A percentile compares a stretch with the other conserved stretches of the same genome.
Conservation (phyloP, 2,797 vertebrate species). For the Ctenochaetus hawaiiensis region DNA sequence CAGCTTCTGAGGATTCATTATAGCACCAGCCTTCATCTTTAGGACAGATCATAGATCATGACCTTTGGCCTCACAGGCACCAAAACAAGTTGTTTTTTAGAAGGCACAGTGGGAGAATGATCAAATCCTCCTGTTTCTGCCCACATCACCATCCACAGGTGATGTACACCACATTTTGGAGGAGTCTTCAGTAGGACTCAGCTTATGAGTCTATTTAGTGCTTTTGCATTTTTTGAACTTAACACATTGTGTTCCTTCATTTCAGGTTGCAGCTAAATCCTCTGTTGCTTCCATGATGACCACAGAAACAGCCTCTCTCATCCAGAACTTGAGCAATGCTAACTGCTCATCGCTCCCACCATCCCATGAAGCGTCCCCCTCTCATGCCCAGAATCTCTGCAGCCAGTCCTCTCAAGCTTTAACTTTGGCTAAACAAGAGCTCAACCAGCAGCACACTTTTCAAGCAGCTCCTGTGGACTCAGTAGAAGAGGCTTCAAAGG, state of each 20-base stretch:
- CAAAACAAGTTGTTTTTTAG: background rate
- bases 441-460: background rate
- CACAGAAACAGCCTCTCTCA: conserved; percentile 25
- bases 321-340: conserved; percentile 63
- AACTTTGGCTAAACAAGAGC: conserved; percentile 12
- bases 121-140: too few species aligned
- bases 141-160: too few species aligned
- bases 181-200: background rate
- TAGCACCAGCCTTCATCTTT: background rate
- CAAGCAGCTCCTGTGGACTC: conserved; percentile 44
- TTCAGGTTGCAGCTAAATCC: conserved; percentile 55
- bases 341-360: conserved; percentile 4
- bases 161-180: too few species aligned
- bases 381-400: conserved; percentile 46
- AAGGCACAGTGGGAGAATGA: too few species aligned
- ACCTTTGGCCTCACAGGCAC: background rate
- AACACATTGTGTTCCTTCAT: conserved; percentile 5
- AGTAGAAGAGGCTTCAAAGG: conserved; percentile 59
- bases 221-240: background rate
- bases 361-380: conserved; percentile 33
- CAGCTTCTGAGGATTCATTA: background rate
- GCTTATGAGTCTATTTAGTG: background rate
- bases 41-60: background rate
- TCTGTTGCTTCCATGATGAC: conserved; percentile 32
- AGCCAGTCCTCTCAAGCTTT: conserved; percentile 18